Evolutionary conservation across 2,797 vertebrate species (phyloP), one percentile per base, ranked within the genome.

Genomic region (Steatocranus sp.): DNA sequence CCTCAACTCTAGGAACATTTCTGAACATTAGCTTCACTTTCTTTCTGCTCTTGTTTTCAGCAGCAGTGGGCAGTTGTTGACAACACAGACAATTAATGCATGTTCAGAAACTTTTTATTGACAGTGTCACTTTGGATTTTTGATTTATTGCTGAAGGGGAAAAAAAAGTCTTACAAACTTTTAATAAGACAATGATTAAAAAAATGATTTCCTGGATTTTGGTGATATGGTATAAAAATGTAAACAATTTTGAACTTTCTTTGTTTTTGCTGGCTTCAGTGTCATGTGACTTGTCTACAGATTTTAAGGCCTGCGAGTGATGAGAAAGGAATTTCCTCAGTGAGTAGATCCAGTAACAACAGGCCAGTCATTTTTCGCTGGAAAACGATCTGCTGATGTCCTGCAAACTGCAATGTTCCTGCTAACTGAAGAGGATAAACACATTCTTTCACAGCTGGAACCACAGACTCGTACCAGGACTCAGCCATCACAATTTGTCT

Each of bases 291-390:
- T 54, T 68, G 48, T 80, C 15, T 46, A 56, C 63, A 54, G 15
- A 18, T 70, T 49, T 74, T 2, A 46, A 77, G 50, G 36, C 70
- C 76, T 87, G 78, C 14, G 49, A 80, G 75, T 58, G 38, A 32
- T 54, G 70, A 75, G 86, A 86, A 79, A 87, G 89, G 89, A 91
- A 94, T 93, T 92, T 93, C 89, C 91, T 88, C 38, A 32, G 27
- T 4, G 23, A 82, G 75, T 50, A 49, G 66, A 68, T 91, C 91
- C 90, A 94, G 81, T 66, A 86, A 84, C 80, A 91, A 88, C 81
- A 85, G 54, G 38, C 63, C 53, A 74, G 77, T 63, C 75, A 3
- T 34, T 90, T 88, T 86, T 89, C n/a, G 7, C 4, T 83, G 85
- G 88, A 89, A 89, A 84, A 80, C 2, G 1, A 86, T 63, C 49